phyloP scores from a whole-genome alignment of 2,113 vertebrate genomes.

The Burhinus bistriatus region DNA sequence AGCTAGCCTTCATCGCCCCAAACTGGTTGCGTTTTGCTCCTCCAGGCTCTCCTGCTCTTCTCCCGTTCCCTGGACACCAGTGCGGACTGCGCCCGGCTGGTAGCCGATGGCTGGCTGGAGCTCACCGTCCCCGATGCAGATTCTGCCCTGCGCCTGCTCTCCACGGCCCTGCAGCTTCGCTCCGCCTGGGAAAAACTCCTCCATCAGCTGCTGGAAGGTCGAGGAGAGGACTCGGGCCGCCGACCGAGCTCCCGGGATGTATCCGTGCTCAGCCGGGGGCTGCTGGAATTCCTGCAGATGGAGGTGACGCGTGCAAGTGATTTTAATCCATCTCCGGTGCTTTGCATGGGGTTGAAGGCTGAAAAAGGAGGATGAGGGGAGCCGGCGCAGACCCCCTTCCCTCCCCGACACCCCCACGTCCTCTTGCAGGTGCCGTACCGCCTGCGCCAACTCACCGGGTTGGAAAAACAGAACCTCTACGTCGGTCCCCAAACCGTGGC shows the following conservation, averaged over 20 bases:
- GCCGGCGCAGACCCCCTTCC: too few relatives aligned
- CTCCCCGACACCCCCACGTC: accelerated
- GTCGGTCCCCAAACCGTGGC: conserved; percentile 78
- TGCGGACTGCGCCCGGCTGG: conserved; percentile 83
- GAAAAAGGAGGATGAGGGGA: too few relatives aligned
- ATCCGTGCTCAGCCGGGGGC: conserved; percentile 68
- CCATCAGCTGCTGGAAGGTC: conserved; percentile 70
- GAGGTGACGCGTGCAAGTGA: not conserved
- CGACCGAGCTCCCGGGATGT: conserved; percentile 17
- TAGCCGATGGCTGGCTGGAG: conserved; percentile 89
- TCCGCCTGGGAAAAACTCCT: conserved; percentile 81
- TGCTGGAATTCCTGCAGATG: conserved; percentile 76
- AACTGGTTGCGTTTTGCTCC: accelerated
- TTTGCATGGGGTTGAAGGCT: accelerated
- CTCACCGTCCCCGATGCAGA: conserved; percentile 68
- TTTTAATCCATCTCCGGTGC: accelerated
- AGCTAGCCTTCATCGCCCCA: not conserved
- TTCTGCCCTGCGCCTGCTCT: conserved; percentile 73
- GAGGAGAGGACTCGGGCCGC: not conserved
- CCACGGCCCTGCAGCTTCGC: conserved; percentile 75
- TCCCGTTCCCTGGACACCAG: conserved; percentile 85
- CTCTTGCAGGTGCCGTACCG: conserved; percentile 76
- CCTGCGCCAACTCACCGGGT: conserved; percentile 75
- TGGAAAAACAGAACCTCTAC: conserved; percentile 87
- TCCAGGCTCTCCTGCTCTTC: conserved; percentile 84